Conservation (phyloP, 2,888 invertebrate genomes). For the Meghimatium bilineatum region DNA sequence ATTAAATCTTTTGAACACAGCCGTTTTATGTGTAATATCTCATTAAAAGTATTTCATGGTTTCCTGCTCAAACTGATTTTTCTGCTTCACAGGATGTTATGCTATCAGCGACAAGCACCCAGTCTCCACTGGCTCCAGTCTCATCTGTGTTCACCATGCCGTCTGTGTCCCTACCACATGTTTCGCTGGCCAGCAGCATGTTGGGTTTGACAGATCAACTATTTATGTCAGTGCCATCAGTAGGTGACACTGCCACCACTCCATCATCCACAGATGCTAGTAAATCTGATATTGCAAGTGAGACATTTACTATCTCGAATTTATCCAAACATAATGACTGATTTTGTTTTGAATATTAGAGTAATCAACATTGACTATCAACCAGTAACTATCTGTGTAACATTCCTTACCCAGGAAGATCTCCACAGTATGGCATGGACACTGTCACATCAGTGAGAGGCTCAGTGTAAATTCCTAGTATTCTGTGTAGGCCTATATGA, state of each 20-base stretch:
- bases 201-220: slow-evolving; percentile 70
- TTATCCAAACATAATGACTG: too few relatives aligned
- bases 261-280: slow-evolving; percentile 55
- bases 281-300: slow-evolving; percentile 65
- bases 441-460: too few relatives aligned
- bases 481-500: too few relatives aligned
- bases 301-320: slow-evolving; percentile 13
- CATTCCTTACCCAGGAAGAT: too few relatives aligned
- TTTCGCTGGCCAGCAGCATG: slow-evolving; percentile 67
- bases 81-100: slow-evolving; percentile 75
- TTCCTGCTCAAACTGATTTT: background rate
- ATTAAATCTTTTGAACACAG: too few relatives aligned
- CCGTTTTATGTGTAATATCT: too few relatives aligned
- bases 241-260: slow-evolving; percentile 63
- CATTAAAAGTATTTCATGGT: too few relatives aligned
- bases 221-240: slow-evolving; percentile 71
- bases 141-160: slow-evolving; percentile 75
- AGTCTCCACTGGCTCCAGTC: slow-evolving; percentile 75
- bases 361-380: too few relatives aligned
- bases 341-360: too few relatives aligned
- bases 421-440: too few relatives aligned
- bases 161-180: slow-evolving; percentile 66
- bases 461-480: too few relatives aligned
- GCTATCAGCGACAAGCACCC: slow-evolving; percentile 75
- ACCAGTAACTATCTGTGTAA: too few relatives aligned